A percentile compares a stretch with the other conserved stretches of the same genome.
Evolutionary conservation across 2,113 vertebrate genomes (phyloP).

Genomic region (Chionis minor): DNA sequence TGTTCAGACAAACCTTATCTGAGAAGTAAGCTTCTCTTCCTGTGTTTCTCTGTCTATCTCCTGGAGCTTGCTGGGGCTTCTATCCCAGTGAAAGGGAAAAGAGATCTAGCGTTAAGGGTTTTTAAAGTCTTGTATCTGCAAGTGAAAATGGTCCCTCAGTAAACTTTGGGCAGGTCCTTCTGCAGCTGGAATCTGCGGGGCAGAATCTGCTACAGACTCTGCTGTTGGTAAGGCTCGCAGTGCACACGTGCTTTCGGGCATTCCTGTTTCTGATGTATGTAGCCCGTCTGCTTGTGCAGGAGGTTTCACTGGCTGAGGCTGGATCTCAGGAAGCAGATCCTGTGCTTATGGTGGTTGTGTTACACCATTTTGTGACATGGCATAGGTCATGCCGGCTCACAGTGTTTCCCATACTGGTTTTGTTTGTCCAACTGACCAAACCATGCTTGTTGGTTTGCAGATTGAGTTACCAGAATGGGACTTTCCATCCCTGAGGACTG

Average conservation of each 20-base stretch:
- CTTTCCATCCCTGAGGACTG: neutral
- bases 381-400: neutral
- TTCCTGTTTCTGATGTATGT: neutral
- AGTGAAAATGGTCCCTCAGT: neutral
- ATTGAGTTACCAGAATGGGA: neutral
- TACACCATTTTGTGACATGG: neutral
- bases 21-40: neutral
- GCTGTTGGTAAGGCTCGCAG: neutral
- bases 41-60: neutral
- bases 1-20: neutral
- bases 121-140: neutral
- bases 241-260: neutral
- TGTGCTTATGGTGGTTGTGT: neutral
- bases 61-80: neutral
- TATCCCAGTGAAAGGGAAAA: neutral
- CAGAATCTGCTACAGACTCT: neutral
- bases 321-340: neutral
- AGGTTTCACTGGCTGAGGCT: neutral
- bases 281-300: neutral
- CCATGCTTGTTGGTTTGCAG: fast-evolving
- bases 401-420: neutral
- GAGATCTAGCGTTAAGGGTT: neutral
- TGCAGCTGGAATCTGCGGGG: neutral
- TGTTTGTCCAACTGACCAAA: neutral
- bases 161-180: neutral